Base-by-base conservation (phyloP, 1,140 invertebrate genomes). In the Bombus confusus region DNA sequence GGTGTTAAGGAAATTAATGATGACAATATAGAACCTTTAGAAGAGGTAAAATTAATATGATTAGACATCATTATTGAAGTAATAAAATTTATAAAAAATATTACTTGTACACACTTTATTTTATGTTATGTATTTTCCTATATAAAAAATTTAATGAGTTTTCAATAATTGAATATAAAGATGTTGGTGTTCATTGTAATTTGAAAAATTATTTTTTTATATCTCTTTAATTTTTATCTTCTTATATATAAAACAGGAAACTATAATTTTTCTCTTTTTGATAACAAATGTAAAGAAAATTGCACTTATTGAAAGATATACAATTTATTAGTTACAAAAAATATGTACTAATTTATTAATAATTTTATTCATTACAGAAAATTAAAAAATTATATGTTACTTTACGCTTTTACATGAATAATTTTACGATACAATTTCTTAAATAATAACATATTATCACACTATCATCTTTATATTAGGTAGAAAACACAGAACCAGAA, bases 21-120 rank as follows among this genome's bases (percentile, higher is more conserved):
- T 78, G 89, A 93, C 73, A 94, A 91, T 81, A 91, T 90, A 78
- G 93, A 94, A 84, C 93, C 93, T 47, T 91, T 95, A 85, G 94
- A 95, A 92, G 93, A 95, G 94, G 94, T 95, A 93, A 91, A 75
- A 57, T n/a, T 81, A 37, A 31, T 34, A 69, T 62, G 66, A 69
- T 62, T 76, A 66, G 8, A 37, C 47, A 31, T 57, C 28, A 64
- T 3, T 57, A 34, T 80, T 9, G n/a, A 75, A 25, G 18, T 15
- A 75, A 47, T 43, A 41, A 39, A 25, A 66, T 6, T 71, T 28
- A 39, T 18, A 13, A 13, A 71, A 71, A 62, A 2, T 12, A 62
- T 62, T 62, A 52, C 18, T 52, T 52, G 47, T 52, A 52, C 18
- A 2, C 18, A 22, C 5, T 22, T 52, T 52, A 52, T 52, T 52